These are phyloP conservation scores for Ernsta delagoae DNA, from an alignment of 2,888 invertebrate genomes.

Conservation along the genomic window DNA sequence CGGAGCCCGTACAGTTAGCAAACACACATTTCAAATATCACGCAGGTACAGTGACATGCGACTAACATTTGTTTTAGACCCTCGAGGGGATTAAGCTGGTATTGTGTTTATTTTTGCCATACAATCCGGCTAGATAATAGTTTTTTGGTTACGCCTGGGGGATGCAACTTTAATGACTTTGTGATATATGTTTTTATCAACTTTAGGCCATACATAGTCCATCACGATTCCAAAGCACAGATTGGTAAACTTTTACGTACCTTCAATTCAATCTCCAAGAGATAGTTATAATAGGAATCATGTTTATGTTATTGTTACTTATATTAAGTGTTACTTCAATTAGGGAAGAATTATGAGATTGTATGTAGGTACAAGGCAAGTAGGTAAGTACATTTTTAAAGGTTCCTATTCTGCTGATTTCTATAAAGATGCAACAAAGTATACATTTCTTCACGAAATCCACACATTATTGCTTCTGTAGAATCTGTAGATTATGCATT, in stretches of 20 bases:
- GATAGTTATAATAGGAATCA: no score
- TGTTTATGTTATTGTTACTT: no score
- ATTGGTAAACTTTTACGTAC: no score
- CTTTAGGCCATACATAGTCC: no score
- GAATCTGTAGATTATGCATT: not conserved
- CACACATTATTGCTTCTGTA: not conserved
- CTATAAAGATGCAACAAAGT: not conserved
- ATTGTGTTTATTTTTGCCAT: constrained; percentile 43
- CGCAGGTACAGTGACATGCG: constrained; percentile 38
- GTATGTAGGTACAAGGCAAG: no score
- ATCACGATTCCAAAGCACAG: no score
- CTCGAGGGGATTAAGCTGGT: constrained; percentile 41
- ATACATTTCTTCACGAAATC: not conserved
- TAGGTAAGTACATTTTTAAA: no score
- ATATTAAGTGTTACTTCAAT: no score
- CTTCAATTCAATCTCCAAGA: no score
- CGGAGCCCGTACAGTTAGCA: constrained; percentile 10
- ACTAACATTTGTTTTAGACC: constrained; percentile 44
- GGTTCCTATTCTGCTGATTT: not conserved
- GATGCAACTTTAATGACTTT: not conserved
- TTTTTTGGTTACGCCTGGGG: constrained; percentile 9
- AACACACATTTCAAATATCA: constrained; percentile 32
- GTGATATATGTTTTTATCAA: not conserved
- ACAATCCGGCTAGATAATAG: constrained; percentile 39
- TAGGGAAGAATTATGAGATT: no score